phyloP scores from a whole-genome alignment of 2,888 invertebrate genomes.

The Mythimna pallens region DNA sequence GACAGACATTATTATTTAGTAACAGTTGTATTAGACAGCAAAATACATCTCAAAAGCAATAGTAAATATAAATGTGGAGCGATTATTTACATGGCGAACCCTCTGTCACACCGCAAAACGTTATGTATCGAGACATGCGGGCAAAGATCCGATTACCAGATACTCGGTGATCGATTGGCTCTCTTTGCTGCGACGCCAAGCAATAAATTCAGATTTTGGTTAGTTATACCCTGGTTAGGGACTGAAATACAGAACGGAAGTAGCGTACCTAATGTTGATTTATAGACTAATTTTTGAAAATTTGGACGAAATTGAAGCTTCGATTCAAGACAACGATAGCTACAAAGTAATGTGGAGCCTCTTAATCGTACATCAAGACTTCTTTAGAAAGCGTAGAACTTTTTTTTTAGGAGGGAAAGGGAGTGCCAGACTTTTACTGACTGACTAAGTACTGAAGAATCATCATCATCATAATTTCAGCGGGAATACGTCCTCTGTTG shows the following conservation, averaged over 20 bases:
- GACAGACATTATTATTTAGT: too few relatives aligned
- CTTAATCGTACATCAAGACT: too few relatives aligned
- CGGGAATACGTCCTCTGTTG: too few relatives aligned
- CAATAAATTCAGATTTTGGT: constrained; percentile 68
- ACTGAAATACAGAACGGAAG: constrained; percentile 34
- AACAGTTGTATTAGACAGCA: not conserved
- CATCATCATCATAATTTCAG: too few relatives aligned
- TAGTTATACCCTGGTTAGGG: constrained; percentile 37
- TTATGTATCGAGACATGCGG: constrained; percentile 69
- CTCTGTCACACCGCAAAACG: constrained; percentile 63
- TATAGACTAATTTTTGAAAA: constrained; percentile 11
- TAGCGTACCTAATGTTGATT: constrained; percentile 24
- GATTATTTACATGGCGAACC: constrained; percentile 60
- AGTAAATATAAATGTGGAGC: constrained; percentile 52
- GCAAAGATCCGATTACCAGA: constrained; percentile 72
- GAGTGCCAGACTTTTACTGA: too few relatives aligned
- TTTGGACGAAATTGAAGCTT: not conserved
- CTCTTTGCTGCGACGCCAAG: constrained; percentile 56
- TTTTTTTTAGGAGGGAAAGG: too few relatives aligned
- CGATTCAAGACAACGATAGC: too few relatives aligned
- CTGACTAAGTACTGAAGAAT: too few relatives aligned
- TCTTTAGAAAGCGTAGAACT: too few relatives aligned
- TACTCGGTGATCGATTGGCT: constrained; percentile 69
- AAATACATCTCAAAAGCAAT: constrained; percentile 33
- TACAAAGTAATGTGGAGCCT: not conserved